A percentile compares a stretch with the other conserved stretches of the same genome.
These are phyloP conservation scores for Abramis brama DNA, from an alignment of 2,113 vertebrate genomes.

Conservation along the genomic window DNA sequence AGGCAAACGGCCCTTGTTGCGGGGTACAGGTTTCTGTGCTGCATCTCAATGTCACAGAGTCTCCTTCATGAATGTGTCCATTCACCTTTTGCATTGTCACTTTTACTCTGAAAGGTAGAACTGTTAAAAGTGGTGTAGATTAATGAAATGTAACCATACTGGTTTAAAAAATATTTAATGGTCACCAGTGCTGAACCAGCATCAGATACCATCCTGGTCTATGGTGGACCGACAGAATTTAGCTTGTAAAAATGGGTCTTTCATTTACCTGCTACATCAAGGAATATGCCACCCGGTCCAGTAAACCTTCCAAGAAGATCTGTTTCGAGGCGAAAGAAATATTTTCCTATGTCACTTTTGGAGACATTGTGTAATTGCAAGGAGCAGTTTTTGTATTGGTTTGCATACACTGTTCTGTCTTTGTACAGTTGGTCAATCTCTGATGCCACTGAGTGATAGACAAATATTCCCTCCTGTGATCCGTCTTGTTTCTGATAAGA, in stretches of 20 bases:
- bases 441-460: neutral
- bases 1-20: neutral
- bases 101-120: constrained; percentile 17
- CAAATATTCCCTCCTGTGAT: neutral
- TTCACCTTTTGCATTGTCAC: neutral
- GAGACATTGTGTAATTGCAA: constrained; percentile 23
- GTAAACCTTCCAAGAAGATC: fast-evolving
- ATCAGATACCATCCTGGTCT: too few species aligned
- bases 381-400: constrained; percentile 20
- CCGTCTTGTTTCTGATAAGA: neutral
- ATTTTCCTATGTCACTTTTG: constrained; percentile 10
- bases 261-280: constrained; percentile 27
- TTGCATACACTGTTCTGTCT: constrained; percentile 2
- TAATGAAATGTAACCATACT: neutral
- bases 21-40: constrained; percentile 33
- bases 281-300: neutral
- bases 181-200: too few species aligned
- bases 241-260: neutral
- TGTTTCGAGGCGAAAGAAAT: constrained; percentile 13
- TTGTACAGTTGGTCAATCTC: neutral
- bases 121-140: neutral
- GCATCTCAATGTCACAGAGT: constrained; percentile 31
- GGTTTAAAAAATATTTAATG: too few species aligned
- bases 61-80: neutral
- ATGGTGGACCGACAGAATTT: too few species aligned